A percentile compares a stretch with the other conserved stretches of the same genome.
Conservation (phyloP, 1,140 invertebrate species). For the Cyclargus thomasi region DNA sequence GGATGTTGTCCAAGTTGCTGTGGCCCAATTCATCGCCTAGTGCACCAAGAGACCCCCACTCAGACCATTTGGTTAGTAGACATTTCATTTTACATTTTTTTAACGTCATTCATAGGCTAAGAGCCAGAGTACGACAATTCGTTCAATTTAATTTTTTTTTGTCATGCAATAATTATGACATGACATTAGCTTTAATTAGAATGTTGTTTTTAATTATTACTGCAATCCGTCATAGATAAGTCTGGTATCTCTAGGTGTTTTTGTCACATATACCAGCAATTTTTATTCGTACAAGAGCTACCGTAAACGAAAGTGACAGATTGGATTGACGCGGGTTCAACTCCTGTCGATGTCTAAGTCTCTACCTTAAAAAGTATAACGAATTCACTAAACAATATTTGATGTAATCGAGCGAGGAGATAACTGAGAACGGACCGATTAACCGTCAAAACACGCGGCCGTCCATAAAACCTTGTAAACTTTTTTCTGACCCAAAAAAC, state of each 20-base stretch:
- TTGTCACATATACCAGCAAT: too few relatives aligned
- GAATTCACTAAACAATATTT: not conserved
- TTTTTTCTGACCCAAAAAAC: constrained; percentile 49
- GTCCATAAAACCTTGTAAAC: constrained; percentile 23
- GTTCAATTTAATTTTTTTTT: too few relatives aligned
- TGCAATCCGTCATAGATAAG: too few relatives aligned
- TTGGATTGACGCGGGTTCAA: not conserved
- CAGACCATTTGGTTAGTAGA: constrained; percentile 74
- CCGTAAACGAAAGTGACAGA: too few relatives aligned
- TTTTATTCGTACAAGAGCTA: too few relatives aligned
- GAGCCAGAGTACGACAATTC: not conserved
- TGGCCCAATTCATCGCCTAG: constrained; percentile 70
- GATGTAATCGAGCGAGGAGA: constrained; percentile 26
- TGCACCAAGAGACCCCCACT: constrained; percentile 69
- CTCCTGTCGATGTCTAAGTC: not conserved
- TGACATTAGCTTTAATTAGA: too few relatives aligned
- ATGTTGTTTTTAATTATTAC: too few relatives aligned
- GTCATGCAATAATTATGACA: too few relatives aligned
- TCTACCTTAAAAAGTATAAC: not conserved
- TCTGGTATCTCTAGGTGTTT: too few relatives aligned
- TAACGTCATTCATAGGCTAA: not conserved
- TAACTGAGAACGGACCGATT: constrained; percentile 43
- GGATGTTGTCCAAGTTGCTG: constrained; percentile 74
- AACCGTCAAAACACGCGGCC: constrained; percentile 54
- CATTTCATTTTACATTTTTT: constrained; percentile 51